A percentile compares a stretch with the other conserved stretches of the same genome.
Conservation (phyloP, 2,888 invertebrate species). For the Cephus sareptanus region DNA sequence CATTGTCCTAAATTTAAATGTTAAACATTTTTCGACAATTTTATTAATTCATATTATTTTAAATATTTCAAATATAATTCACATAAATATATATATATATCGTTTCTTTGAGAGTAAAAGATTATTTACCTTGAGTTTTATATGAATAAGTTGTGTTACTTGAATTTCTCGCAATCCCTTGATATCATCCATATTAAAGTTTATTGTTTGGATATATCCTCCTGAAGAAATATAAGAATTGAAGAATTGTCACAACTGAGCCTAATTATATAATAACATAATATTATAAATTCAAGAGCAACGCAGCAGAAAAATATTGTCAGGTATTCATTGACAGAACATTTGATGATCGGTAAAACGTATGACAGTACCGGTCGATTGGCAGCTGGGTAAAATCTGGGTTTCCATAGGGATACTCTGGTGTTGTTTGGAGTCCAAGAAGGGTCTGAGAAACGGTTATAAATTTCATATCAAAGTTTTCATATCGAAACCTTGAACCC, state of each 20-base stretch:
- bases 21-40: neutral
- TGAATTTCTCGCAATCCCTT: neutral
- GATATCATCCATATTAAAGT: neutral
- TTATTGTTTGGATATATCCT: neutral
- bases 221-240: neutral
- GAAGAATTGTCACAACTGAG: neutral
- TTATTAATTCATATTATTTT: neutral
- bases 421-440: slow-evolving; percentile 17
- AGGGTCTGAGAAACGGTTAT: neutral
- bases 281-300: neutral
- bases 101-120: neutral
- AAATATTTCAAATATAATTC: neutral
- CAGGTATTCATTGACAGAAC: neutral
- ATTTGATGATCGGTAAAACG: neutral
- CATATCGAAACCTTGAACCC: neutral
- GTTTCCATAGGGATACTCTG: slow-evolving; percentile 23
- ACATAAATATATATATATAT: neutral
- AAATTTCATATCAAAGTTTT: neutral
- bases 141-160: neutral
- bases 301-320: neutral
- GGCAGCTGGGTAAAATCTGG: neutral
- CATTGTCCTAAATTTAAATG: neutral
- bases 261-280: neutral
- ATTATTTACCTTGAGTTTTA: neutral
- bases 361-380: neutral